Base-by-base conservation (phyloP, 2,797 vertebrate species). In the Enteromius mattozi region DNA sequence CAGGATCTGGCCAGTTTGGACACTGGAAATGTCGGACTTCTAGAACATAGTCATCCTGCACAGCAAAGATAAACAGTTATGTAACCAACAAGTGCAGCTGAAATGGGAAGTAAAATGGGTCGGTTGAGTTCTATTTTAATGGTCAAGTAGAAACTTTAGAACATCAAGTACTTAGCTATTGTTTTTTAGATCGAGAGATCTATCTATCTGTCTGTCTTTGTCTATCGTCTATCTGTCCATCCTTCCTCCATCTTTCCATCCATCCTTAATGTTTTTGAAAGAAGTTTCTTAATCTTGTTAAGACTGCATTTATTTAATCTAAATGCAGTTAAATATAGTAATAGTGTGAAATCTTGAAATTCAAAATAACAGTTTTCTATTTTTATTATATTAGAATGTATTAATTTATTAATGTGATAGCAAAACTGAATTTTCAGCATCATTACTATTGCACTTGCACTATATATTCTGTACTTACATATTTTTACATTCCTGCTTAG, bases 11-110 rank as follows among this genome's bases (percentile, higher is more conserved):
- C 98, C 98, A 99, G 91, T 99, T 99, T 82, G 98, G 98, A 94
- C 98, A 99, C 93, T 99, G 98, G 89, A 99, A 99, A 92, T 99
- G 98, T 87, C 98, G 96, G 71, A 99, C 98, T 91, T 99, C 98
- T 87, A 99, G 93, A 80, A 99, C 98, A 17, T 99, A 99, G 92
- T 99, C 98, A 89, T 99, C 98, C 98, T 99, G 91, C 40, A 79
- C 47, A 27, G 33, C 27, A 56, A 61, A 80, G 4, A 81, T 27
- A 80, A 4, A 65, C 66, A 61, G 21, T 51, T 6, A 70, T 40
- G 19, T 13, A 47, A 71, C 21, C 56, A 61, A 61, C n/a, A 27
- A 61, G 56, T 30, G 27, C 27, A 35, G 3, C 63, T 66, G 4
- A 61, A 61, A 27, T 3, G 8, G 19, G 7, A 54, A 54, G 19